Percentiles rank a stretch among this genome's conserved stretches.
Evolutionary conservation across 2,888 invertebrate genomes (phyloP).

Genomic region (Caenorhabditis japonica): DNA sequence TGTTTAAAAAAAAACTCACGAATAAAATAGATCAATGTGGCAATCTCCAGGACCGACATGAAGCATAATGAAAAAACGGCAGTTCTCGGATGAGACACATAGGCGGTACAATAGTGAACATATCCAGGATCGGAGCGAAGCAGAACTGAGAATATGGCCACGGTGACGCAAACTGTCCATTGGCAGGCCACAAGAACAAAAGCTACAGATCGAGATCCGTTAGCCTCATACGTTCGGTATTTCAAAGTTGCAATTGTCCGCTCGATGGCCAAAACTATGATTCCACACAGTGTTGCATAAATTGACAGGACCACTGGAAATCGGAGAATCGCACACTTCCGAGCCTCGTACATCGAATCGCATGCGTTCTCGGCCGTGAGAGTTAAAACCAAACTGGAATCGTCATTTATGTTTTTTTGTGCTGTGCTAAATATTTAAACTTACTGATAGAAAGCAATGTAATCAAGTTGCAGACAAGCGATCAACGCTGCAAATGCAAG

Average conservation of each 20-base stretch:
- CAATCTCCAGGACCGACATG: slow-evolving; percentile 58
- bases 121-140: slow-evolving; percentile 58
- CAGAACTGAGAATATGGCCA: slow-evolving; percentile 51
- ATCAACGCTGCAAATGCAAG: slow-evolving; percentile 57
- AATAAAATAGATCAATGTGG: slow-evolving; percentile 56
- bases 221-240: slow-evolving; percentile 60
- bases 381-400: slow-evolving; percentile 45
- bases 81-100: slow-evolving; percentile 62
- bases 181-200: slow-evolving; percentile 46
- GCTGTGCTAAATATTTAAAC: too few species aligned
- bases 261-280: slow-evolving; percentile 62
- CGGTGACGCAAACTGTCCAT: slow-evolving; percentile 56
- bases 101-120: slow-evolving; percentile 63
- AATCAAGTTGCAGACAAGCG: slow-evolving; percentile 59
- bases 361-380: slow-evolving; percentile 48
- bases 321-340: slow-evolving; percentile 41
- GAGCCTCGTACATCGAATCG: slow-evolving; percentile 53
- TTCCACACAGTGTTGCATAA: slow-evolving; percentile 61
- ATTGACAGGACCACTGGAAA: slow-evolving; percentile 63
- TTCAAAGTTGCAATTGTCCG: slow-evolving; percentile 61
- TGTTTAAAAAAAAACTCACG: slow-evolving; percentile 27
- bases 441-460: slow-evolving; percentile 60
- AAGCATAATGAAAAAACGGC: slow-evolving; percentile 60
- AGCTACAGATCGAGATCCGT: slow-evolving; percentile 55
- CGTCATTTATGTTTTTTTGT: too few species aligned